Percentiles rank a stretch among this genome's conserved stretches.
These are phyloP conservation scores for Ornithoptera alexandrae DNA, from an alignment of 2,888 invertebrate genomes.

Conservation along the genomic window DNA sequence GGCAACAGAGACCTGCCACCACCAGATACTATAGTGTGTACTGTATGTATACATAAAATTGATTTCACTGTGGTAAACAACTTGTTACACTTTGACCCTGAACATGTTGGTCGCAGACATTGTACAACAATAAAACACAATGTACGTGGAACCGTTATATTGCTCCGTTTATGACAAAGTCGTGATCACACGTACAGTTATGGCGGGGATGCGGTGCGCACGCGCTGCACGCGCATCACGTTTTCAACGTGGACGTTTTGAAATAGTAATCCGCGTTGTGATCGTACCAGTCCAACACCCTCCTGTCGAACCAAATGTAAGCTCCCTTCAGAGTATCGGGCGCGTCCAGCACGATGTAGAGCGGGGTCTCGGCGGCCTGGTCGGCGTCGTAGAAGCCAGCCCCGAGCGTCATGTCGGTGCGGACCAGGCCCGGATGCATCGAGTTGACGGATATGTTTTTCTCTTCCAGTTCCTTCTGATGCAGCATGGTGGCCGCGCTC, in stretches of 20 bases:
- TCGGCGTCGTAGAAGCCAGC: background rate
- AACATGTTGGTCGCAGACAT: no score
- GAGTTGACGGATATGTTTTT: background rate
- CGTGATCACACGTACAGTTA: no score
- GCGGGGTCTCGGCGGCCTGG: background rate
- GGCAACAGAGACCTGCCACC: no score
- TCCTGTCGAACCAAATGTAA: background rate
- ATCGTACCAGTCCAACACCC: background rate
- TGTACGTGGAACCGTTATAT: no score
- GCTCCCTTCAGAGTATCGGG: background rate
- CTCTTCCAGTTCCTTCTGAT: constrained; percentile 60
- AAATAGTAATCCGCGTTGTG: background rate
- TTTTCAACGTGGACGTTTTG: background rate
- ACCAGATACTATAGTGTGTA: no score
- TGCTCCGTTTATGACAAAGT: no score
- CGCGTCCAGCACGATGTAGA: background rate
- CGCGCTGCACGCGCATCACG: background rate
- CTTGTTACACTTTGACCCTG: no score
- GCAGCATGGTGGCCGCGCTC: constrained; percentile 79
- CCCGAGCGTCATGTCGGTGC: background rate
- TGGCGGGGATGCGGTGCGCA: no score
- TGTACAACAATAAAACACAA: no score
- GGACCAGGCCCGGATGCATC: background rate
- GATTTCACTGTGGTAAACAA: no score
- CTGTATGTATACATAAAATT: no score